Conservation (phyloP, 2,113 vertebrate species). For the Pantherophis guttatus region DNA sequence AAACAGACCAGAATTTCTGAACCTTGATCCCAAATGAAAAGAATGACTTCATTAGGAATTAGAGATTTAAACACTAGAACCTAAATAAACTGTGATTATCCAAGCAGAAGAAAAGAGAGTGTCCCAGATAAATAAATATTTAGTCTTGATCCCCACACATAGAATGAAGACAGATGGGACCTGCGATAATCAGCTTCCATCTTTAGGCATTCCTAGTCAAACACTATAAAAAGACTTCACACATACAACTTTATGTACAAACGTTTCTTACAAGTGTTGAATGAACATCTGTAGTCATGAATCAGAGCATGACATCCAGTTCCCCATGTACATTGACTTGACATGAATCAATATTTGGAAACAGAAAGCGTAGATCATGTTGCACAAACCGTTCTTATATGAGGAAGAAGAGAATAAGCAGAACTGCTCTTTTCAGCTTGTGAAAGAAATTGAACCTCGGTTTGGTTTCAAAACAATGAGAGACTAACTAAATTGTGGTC, state of each 20-base stretch:
- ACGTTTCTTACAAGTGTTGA: not conserved
- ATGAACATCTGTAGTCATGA: not conserved
- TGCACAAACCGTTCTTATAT: not conserved
- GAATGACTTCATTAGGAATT: not conserved
- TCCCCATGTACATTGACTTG: not conserved
- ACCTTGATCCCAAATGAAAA: not conserved
- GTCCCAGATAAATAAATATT: not conserved
- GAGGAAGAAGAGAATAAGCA: not conserved
- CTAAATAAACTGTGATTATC: not conserved
- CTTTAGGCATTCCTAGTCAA: not conserved
- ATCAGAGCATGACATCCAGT: not conserved
- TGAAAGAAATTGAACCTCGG: not conserved
- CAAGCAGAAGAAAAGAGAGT: not conserved
- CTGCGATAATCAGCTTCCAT: not conserved
- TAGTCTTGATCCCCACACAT: not conserved
- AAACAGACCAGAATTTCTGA: not conserved
- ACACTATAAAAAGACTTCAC: not conserved
- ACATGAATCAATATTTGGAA: not conserved
- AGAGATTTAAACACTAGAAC: not conserved
- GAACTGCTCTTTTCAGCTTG: not conserved
- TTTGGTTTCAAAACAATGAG: not conserved
- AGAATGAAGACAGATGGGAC: not conserved
- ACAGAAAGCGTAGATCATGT: not conserved
- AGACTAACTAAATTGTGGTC: not conserved
- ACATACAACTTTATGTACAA: not conserved